Evolutionary conservation across 2,113 vertebrate species (phyloP).

Genomic region (Pandion haliaetus): DNA sequence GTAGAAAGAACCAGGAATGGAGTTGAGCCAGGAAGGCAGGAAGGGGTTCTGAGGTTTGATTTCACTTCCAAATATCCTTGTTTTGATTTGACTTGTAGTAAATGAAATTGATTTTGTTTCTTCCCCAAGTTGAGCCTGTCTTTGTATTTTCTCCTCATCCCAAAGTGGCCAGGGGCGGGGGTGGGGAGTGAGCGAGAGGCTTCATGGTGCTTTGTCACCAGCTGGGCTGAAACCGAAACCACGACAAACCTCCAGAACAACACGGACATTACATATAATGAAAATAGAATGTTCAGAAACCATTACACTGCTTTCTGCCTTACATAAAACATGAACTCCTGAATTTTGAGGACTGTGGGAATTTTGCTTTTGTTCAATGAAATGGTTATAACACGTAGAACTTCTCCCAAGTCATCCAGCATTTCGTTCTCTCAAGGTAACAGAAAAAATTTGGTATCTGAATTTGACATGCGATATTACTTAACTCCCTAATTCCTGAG

Average conservation of each 20-base stretch:
- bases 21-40: too few relatives aligned
- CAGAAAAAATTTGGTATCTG: not conserved
- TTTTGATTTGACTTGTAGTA: too few relatives aligned
- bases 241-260: not conserved
- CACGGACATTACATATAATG: fast-evolving
- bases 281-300: not conserved
- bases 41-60: too few relatives aligned
- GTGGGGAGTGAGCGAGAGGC: too few relatives aligned
- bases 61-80: too few relatives aligned
- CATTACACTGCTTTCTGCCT: not conserved
- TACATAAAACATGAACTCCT: not conserved
- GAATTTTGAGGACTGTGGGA: not conserved
- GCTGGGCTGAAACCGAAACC: too few relatives aligned
- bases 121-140: too few relatives aligned
- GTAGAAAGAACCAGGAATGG: too few relatives aligned
- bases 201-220: too few relatives aligned
- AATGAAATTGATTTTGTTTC: too few relatives aligned
- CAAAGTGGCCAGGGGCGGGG: too few relatives aligned
- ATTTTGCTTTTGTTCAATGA: not conserved
- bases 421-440: not conserved
- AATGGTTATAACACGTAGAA: not conserved
- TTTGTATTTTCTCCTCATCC: too few relatives aligned
- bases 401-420: not conserved
- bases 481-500: not conserved
- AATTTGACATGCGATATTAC: not conserved